Base-by-base conservation (phyloP, 64 coral and sea anemone species). In the Pocillopora damicornis region DNA sequence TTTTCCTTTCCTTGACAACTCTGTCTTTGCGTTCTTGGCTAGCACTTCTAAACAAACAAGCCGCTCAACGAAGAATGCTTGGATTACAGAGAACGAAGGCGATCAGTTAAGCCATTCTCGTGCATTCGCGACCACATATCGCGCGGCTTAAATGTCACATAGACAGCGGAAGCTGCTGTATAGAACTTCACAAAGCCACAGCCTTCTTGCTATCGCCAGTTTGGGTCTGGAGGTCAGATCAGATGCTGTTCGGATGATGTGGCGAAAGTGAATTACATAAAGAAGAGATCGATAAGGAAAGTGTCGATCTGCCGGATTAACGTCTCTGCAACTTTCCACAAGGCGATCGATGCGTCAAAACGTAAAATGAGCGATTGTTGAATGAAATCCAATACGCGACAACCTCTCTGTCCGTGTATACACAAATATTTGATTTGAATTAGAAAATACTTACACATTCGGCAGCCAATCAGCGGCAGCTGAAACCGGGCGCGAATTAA, bases 351-450 rank as follows among this genome's bases (percentile, higher is more conserved):
- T 85, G 81, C 81, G 81, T 85, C 81, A 85, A 68, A 85, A 83
- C 67, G 81, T 85, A 85, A 85, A 85, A 85, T 72, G 81, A 85
- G 81, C 81, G 37, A 57, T 85, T 85, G 81, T 51, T 84, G 81
- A 72, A 37, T 84, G 81, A 71, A 84, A 84, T 37, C 81, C 64
- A 84, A 84, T 85, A 63, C 22, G 81, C 64, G 71, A 85, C 63
- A 73, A 73, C 68, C 42, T 85, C 63, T 85, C 63, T 71, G 37
- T 85, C 72, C 81, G 20, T 85, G 42, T 51, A 79, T 79, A 67
- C 63, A 45, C 61, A 83, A 83, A 68, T 66, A 67, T 83, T 83
- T 72, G 77, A 83, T 68, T 45, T 83, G 63, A 83, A 83, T 81
- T 61, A 81, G 63, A 68, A 83, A 72, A 85, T 85, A 72, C 64